Evolutionary conservation across 2,113 vertebrate genomes (phyloP).

Genomic region (Columba janthina): DNA sequence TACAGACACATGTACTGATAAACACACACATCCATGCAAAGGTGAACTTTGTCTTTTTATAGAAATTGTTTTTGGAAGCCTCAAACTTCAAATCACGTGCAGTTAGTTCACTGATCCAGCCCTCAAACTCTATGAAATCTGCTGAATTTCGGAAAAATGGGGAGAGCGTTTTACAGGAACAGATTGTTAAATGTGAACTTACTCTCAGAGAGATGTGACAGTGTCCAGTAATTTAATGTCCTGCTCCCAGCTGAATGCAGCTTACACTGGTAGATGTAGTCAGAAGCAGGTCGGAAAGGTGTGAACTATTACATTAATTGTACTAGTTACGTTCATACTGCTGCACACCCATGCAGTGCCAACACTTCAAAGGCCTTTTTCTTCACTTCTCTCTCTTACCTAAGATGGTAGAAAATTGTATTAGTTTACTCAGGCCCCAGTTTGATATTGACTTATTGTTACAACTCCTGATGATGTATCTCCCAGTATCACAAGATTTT

Average conservation of each 20-base stretch:
- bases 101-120: background rate
- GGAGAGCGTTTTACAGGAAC: background rate
- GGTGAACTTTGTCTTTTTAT: background rate
- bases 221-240: background rate
- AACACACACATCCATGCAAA: background rate
- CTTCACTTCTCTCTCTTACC: too few relatives aligned
- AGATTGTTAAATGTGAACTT: background rate
- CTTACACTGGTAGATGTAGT: fast-evolving
- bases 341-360: background rate
- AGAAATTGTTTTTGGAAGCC: background rate
- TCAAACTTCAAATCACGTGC: background rate
- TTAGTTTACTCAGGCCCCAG: background rate
- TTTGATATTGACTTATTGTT: background rate
- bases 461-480: background rate
- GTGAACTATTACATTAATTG: background rate
- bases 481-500: background rate
- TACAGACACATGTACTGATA: background rate
- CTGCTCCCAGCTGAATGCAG: background rate
- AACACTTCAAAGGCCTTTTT: background rate
- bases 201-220: background rate
- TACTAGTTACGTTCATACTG: background rate
- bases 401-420: background rate
- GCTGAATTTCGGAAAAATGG: background rate
- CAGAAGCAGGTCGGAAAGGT: background rate
- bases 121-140: background rate